Evolutionary conservation across 1,140 invertebrate species (phyloP), one percentile per base, ranked within the genome.

Genomic region (Drosophila ficusphila): DNA sequence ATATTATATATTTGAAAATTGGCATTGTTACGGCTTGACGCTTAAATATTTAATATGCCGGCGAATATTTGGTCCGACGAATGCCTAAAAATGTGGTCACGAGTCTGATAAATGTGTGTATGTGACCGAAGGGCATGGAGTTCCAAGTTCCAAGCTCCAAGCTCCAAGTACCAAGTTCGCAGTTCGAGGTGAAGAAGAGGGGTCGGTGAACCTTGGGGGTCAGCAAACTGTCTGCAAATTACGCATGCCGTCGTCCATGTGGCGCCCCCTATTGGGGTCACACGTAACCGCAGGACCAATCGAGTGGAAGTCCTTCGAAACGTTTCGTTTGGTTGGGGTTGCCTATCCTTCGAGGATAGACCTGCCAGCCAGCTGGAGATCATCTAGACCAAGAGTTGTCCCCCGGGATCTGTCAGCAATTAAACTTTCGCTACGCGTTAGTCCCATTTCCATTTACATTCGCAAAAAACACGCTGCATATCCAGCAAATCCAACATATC

Each of bases 41-140:
- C 61, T 58, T 77, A 77, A 82, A 78, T 82, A 78, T 82, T 82
- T 78, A 73, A 82, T 83, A 78, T 83, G 52, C 23, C 52, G 47
- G 36, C 52, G 42, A 52, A 62, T 61, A 39, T 73, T 54, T 58
- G 33, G 44, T 70, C 34, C 31, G 34, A 62, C 33, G 53, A 31
- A 46, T n/a, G 16, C 23, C 38, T 6, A 75, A 36, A 49, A 42
- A 60, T 48, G 53, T 33, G 39, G 21, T 19, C 48, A 33, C 44
- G 39, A 9, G n/a, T 25, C 21, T 12, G 21, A 36, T 44, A 31
- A 0, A n/a, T n/a, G 3, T 12, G 3, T 18, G 1, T 11, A 11
- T 31, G 29, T 31, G 29, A 3, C 29, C n/a, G 29, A 11, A 31
- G n/a, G n/a, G n/a, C n/a, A n/a, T n/a, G n/a, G n/a, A n/a, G n/a